phyloP scores from a whole-genome alignment of 1,140 invertebrate species.

The Tenebrio molitor region DNA sequence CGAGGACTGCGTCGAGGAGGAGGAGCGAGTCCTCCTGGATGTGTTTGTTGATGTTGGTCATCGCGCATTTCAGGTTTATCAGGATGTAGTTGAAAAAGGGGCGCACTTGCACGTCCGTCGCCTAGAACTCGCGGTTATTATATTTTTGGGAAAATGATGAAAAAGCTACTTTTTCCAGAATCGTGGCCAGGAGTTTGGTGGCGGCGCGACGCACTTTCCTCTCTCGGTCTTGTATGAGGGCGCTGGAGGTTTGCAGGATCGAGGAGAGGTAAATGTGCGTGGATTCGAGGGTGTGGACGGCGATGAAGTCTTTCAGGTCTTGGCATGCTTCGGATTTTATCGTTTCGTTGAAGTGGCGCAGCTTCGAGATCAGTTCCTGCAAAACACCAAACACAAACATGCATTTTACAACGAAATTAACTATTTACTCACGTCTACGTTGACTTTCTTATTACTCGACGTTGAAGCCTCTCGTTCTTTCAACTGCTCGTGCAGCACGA shows the following conservation, averaged over 20 bases:
- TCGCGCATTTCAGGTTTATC: slow-evolving; percentile 85
- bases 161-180: slow-evolving; percentile 73
- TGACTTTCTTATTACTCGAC: slow-evolving; percentile 80
- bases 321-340: slow-evolving; percentile 78
- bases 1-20: slow-evolving; percentile 80
- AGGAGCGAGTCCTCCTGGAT: slow-evolving; percentile 86
- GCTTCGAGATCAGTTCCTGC: slow-evolving; percentile 79
- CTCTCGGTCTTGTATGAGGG: slow-evolving; percentile 80
- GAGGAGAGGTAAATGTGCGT: slow-evolving; percentile 75
- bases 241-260: slow-evolving; percentile 77
- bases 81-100: slow-evolving; percentile 83
- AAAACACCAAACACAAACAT: too few species aligned
- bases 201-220: slow-evolving; percentile 76
- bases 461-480: slow-evolving; percentile 73
- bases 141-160: slow-evolving; percentile 8
- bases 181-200: slow-evolving; percentile 75
- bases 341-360: slow-evolving; percentile 84
- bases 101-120: slow-evolving; percentile 66
- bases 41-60: slow-evolving; percentile 85
- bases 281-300: slow-evolving; percentile 68
- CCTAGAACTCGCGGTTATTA: slow-evolving; percentile 48
- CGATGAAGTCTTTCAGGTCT: slow-evolving; percentile 80
- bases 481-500: slow-evolving; percentile 83
- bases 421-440: slow-evolving; percentile 74
- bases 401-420: too few species aligned